Percentiles rank a stretch among this genome's conserved stretches.
phyloP scores from a whole-genome alignment of 2,113 vertebrate species.

The Rhegmatorhina hoffmannsi region DNA sequence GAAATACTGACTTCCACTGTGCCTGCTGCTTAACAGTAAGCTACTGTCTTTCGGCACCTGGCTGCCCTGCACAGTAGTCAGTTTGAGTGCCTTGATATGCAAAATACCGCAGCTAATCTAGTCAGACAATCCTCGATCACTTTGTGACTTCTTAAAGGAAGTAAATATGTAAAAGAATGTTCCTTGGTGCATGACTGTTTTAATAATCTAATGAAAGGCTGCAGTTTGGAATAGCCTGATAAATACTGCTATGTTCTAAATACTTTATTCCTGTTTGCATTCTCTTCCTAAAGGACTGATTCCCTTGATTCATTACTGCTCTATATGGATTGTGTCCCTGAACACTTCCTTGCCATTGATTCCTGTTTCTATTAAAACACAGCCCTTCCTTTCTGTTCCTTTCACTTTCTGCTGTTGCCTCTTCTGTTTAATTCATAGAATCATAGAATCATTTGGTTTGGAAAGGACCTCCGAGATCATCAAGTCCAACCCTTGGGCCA shows the following conservation, averaged over 20 bases:
- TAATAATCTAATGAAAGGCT: neutral
- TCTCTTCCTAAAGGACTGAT: neutral
- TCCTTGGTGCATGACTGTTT: neutral
- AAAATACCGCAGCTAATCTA: neutral
- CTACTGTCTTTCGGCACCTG: neutral
- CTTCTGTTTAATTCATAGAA: neutral
- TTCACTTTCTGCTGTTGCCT: neutral
- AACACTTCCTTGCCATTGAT: neutral
- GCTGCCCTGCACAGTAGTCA: neutral
- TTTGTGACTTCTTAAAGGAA: neutral
- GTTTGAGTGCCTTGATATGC: neutral
- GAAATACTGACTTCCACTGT: neutral
- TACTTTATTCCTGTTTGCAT: neutral
- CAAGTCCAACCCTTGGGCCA: no score
- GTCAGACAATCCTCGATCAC: neutral
- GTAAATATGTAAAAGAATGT: neutral
- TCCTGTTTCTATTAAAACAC: neutral
- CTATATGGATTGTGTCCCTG: neutral
- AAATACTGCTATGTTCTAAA: neutral
- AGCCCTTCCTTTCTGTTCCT: neutral
- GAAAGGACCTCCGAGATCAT: no score
- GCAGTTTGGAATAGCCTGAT: neutral
- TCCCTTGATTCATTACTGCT: neutral
- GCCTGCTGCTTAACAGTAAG: neutral
- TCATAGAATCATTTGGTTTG: no score